Evolutionary conservation across 2,888 invertebrate species (phyloP).

Genomic region (Pyrgus malvae): DNA sequence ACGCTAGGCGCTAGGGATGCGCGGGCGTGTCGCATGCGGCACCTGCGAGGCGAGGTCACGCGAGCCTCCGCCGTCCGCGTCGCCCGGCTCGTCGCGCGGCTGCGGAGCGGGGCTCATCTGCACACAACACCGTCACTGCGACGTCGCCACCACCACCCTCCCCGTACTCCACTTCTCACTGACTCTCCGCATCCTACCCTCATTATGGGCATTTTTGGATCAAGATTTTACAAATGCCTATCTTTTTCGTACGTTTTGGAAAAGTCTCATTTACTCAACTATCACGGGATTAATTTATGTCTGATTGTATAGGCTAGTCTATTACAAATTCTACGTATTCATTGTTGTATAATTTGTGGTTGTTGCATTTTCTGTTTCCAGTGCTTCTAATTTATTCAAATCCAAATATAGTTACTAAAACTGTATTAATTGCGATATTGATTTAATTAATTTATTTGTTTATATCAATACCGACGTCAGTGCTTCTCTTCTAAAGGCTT

Average conservation of each 20-base stretch:
- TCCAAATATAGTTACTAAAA: neutral
- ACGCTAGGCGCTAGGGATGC: conserved; percentile 54
- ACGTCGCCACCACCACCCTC: conserved; percentile 66
- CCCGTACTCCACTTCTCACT: conserved; percentile 78
- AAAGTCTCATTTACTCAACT: neutral
- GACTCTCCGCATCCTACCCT: conserved; percentile 66
- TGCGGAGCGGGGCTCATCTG: conserved; percentile 79
- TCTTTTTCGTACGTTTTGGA: neutral
- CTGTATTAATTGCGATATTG: conserved; percentile 12
- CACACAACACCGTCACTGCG: conserved; percentile 78
- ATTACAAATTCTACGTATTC: too few species aligned
- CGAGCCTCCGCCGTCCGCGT: conserved; percentile 65
- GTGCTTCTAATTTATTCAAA: neutral
- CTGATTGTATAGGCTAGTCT: too few species aligned
- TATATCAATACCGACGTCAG: conserved; percentile 47
- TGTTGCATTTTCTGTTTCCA: neutral
- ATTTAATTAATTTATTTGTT: conserved; percentile 6
- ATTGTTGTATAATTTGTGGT: neutral
- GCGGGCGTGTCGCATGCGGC: conserved; percentile 58
- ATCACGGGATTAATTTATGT: too few species aligned
- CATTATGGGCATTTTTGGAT: conserved; percentile 38
- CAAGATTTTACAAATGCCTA: conserved; percentile 42
- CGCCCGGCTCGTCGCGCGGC: conserved; percentile 72
- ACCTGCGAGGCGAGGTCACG: conserved; percentile 78
- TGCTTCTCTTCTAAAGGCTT: conserved; percentile 65